Evolutionary conservation across 2,113 vertebrate species (phyloP), one percentile per base, ranked within the genome.

Genomic region (Silurus asotus): DNA sequence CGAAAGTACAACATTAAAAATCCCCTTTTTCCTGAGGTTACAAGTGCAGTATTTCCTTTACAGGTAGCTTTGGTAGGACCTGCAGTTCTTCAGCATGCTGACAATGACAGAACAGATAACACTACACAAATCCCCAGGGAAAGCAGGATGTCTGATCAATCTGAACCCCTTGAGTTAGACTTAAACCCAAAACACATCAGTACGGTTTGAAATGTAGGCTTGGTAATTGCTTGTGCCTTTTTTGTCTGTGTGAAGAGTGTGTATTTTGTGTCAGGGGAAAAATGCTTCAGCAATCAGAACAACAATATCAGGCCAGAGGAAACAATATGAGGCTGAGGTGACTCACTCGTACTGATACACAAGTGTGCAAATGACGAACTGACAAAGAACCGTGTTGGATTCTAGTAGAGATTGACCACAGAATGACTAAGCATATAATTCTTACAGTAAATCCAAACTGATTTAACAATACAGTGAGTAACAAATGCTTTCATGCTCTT

Each of bases 231-330:
- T 72, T 84, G n/a, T 79, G 20, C 45, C 53, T 51, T 48, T 10
- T 79, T 10, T 79, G 15, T 28, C 4, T 65, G 65, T 69, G 51
- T 84, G 45, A 72, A 55, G 37, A 61, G 49, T 79, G 70, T 76
- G 20, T 72, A 28, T 88, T 72, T 28, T 0, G n/a, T 75, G 58
- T 48, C 83, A 13, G 79, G 86, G 87, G 92, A 91, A 93, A 37
- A 93, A 90, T 87, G 88, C 75, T 92, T 92, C 93, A 90, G 87
- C 84, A 49, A 70, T 90, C 84, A 83, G 75, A 86, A 9, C 82
- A 90, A 94, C 92, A 94, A 94, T 91, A 88, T 91, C 91, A 92
- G 94, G 93, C 94, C 93, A 84, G 86, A 84, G 76, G 74, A 84
- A 87, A 78, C 8, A 59, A 72, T 5, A 64, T 28, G 89, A 87